Evolutionary conservation across 2,888 invertebrate genomes (phyloP).

Genomic region (Ferdinandea cuprea): DNA sequence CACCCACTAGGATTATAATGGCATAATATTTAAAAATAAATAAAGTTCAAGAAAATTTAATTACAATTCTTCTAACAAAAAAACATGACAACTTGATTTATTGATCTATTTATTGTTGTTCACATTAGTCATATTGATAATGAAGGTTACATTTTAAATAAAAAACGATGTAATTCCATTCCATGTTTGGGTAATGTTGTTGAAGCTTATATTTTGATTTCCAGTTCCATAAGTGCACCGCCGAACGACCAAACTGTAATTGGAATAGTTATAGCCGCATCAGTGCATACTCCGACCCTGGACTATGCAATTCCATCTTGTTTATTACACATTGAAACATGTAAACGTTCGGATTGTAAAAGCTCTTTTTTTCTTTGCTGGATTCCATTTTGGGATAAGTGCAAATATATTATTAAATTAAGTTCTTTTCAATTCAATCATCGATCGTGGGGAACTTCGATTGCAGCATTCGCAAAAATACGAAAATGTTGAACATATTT

Average conservation of each 20-base stretch:
- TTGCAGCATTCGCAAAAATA: slow-evolving; percentile 9
- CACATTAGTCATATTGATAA: slow-evolving; percentile 14
- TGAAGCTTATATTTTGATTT: slow-evolving; percentile 47
- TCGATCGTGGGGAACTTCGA: slow-evolving; percentile 7
- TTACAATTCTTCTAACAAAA: background rate
- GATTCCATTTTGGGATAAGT: slow-evolving; percentile 42
- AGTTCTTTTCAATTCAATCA: background rate
- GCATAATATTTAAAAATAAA: background rate
- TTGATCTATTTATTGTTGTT: slow-evolving; percentile 21
- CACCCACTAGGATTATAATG: background rate
- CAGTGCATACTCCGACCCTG: slow-evolving; percentile 33
- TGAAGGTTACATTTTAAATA: background rate
- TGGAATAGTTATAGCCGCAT: slow-evolving; percentile 2
- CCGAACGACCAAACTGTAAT: background rate
- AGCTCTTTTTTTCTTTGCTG: slow-evolving; percentile 17
- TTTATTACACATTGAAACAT: slow-evolving; percentile 21
- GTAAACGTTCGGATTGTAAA: slow-evolving; percentile 46
- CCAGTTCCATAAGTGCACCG: slow-evolving; percentile 28
- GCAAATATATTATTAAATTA: slow-evolving; percentile 27
- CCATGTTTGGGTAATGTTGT: slow-evolving; percentile 52
- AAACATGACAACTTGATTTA: slow-evolving; percentile 9
- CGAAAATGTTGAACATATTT: slow-evolving; percentile 2
- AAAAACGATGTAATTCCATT: slow-evolving; percentile 25
- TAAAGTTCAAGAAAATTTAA: background rate
- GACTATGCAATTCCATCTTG: slow-evolving; percentile 19